Evolutionary conservation across 2,113 vertebrate genomes (phyloP).

Genomic region (Spea bombifrons): DNA sequence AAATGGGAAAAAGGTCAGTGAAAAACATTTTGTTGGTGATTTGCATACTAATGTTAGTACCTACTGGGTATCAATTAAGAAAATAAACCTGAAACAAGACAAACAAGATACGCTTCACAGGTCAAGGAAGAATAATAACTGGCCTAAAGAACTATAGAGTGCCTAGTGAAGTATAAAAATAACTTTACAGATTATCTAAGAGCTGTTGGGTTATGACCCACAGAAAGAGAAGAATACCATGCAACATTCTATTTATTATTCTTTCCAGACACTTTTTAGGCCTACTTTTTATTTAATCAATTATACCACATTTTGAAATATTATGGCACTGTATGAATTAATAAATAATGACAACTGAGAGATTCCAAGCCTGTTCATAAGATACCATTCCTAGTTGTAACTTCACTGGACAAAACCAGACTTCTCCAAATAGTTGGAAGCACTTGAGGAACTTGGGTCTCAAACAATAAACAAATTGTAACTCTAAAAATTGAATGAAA

Average conservation of each 20-base stretch:
- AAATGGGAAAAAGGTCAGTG: constrained; percentile 25
- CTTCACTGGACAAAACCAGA: constrained; percentile 33
- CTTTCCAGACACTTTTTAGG: constrained; percentile 47
- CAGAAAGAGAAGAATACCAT: constrained; percentile 51
- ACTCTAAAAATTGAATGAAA: constrained; percentile 1
- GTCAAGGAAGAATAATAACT: constrained; percentile 12
- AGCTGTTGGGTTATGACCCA: constrained; percentile 29
- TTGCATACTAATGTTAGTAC: constrained; percentile 32
- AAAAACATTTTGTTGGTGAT: constrained; percentile 36
- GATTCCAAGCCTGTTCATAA: constrained; percentile 50
- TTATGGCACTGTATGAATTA: too few species aligned
- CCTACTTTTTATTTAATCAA: constrained; percentile 43
- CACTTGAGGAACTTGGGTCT: constrained; percentile 27
- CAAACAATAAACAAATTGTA: neutral
- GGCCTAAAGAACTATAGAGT: neutral
- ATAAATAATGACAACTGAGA: constrained; percentile 46
- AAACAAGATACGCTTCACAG: constrained; percentile 11
- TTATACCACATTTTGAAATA: too few species aligned
- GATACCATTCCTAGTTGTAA: constrained; percentile 54
- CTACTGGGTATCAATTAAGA: constrained; percentile 44
- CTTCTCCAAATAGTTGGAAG: constrained; percentile 41
- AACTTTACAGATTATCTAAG: constrained; percentile 11
- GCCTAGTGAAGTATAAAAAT: constrained; percentile 1
- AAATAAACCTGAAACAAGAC: constrained; percentile 23
- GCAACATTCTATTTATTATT: constrained; percentile 52